phyloP scores from a whole-genome alignment of 2,888 invertebrate species.

The Eugnorisma glareosa region DNA sequence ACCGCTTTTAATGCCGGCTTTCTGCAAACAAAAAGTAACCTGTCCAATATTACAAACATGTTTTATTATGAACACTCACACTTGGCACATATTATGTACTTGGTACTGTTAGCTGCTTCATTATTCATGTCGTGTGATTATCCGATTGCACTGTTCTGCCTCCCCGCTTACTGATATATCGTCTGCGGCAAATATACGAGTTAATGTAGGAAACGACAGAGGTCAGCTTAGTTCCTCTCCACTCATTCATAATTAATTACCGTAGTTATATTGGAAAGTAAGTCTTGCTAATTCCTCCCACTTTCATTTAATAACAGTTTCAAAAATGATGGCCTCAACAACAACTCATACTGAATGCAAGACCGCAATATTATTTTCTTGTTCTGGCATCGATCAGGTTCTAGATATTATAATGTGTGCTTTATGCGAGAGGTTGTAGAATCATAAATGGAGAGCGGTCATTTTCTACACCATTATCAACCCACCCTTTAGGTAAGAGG shows the following conservation, averaged over 20 bases:
- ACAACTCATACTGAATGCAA: not conserved
- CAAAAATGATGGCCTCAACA: too few relatives aligned
- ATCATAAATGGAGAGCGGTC: not conserved
- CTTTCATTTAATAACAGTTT: not conserved
- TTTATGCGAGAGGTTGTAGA: not conserved
- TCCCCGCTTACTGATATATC: not conserved
- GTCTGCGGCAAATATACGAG: not conserved
- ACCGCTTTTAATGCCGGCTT: not conserved
- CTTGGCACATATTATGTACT: not conserved
- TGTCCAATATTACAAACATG: not conserved
- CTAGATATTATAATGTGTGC: not conserved
- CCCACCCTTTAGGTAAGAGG: not conserved
- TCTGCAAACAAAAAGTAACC: slow-evolving; percentile 1
- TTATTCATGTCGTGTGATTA: slow-evolving; percentile 36
- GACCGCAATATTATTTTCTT: not conserved
- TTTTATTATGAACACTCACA: not conserved
- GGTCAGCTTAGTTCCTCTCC: not conserved
- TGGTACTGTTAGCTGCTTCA: slow-evolving; percentile 3
- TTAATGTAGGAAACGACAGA: not conserved
- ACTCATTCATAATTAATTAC: slow-evolving; percentile 23
- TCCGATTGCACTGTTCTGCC: not conserved
- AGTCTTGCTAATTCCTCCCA: not conserved
- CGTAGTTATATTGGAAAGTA: slow-evolving; percentile 3
- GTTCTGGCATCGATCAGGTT: slow-evolving; percentile 2
- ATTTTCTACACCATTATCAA: not conserved